Percentiles rank a stretch among this genome's conserved stretches.
These are phyloP conservation scores for Chloroclysta siterata DNA, from an alignment of 2,888 invertebrate species.

Conservation along the genomic window DNA sequence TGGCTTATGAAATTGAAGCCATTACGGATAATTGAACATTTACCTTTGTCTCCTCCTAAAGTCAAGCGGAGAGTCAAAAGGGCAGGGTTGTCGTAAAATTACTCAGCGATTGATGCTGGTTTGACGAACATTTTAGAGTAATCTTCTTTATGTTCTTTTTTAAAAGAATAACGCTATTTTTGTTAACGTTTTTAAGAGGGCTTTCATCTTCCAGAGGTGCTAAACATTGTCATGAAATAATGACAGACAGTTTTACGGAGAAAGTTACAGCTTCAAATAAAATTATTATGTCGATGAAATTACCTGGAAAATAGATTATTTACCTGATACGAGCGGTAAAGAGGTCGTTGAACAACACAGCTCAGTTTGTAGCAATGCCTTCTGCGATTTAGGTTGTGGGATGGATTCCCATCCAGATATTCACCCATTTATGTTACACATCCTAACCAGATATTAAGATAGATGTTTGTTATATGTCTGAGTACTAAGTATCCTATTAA, in stretches of 20 bases:
- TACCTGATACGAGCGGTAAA: too few relatives aligned
- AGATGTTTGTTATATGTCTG: too few relatives aligned
- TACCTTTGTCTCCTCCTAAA: constrained; percentile 41
- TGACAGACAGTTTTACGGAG: too few relatives aligned
- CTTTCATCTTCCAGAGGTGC: background rate
- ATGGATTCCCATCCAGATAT: too few relatives aligned
- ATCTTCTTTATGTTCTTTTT: constrained; percentile 28
- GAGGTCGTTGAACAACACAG: background rate
- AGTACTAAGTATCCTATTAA: too few relatives aligned
- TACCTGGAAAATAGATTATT: too few relatives aligned
- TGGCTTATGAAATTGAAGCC: constrained; percentile 41
- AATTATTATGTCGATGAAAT: too few relatives aligned
- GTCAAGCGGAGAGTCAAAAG: constrained; percentile 33
- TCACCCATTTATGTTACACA: too few relatives aligned
- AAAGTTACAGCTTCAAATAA: too few relatives aligned
- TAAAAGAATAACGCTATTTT: constrained; percentile 21
- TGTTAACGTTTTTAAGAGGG: constrained; percentile 6
- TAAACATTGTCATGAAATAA: too few relatives aligned
- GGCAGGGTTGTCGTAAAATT: constrained; percentile 37
- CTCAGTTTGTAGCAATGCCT: background rate
- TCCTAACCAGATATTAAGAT: too few relatives aligned
- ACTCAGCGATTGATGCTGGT: constrained; percentile 32
- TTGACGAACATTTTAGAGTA: constrained; percentile 36
- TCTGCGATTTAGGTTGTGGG: background rate
- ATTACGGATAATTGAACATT: constrained; percentile 45